Evolutionary conservation across 2,113 vertebrate species (phyloP).

Genomic region (Microcebus griseorufus): DNA sequence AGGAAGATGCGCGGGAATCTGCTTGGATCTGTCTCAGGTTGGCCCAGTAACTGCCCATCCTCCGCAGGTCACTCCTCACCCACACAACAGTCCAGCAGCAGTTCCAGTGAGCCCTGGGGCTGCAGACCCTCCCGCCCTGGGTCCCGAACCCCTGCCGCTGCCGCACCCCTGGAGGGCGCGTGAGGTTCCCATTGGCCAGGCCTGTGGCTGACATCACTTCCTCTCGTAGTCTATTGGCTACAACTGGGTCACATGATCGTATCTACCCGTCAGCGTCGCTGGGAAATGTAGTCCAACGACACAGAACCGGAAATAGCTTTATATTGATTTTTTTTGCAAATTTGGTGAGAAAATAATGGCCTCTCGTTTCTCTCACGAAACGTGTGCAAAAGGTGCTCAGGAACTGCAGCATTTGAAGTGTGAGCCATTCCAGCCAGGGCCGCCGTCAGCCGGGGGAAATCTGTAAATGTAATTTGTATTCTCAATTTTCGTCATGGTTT

Average conservation of each 20-base stretch:
- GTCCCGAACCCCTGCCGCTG: too few relatives aligned
- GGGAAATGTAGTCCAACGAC: neutral
- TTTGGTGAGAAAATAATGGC: too few relatives aligned
- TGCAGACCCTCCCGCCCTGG: too few relatives aligned
- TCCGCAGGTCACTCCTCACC: too few relatives aligned
- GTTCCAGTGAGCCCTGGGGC: too few relatives aligned
- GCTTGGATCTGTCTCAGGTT: neutral
- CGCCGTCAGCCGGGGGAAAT: neutral
- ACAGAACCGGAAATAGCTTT: too few relatives aligned
- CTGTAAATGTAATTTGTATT: conserved; percentile 27
- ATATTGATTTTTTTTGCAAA: neutral
- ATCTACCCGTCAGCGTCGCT: neutral
- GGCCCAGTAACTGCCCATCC: too few relatives aligned
- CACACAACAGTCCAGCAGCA: too few relatives aligned
- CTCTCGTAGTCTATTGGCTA: neutral
- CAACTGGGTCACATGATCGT: neutral
- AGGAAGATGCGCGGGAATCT: neutral
- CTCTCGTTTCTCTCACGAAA: neutral
- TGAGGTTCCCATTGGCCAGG: neutral
- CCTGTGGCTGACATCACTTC: neutral
- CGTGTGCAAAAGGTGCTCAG: too few relatives aligned
- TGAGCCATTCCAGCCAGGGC: neutral
- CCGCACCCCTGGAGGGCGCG: neutral
- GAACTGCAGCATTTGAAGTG: fast-evolving
- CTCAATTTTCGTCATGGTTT: neutral